A percentile compares a stretch with the other conserved stretches of the same genome.
These are phyloP conservation scores for Netta rufina DNA, from an alignment of 2,797 vertebrate genomes.

Conservation along the genomic window DNA sequence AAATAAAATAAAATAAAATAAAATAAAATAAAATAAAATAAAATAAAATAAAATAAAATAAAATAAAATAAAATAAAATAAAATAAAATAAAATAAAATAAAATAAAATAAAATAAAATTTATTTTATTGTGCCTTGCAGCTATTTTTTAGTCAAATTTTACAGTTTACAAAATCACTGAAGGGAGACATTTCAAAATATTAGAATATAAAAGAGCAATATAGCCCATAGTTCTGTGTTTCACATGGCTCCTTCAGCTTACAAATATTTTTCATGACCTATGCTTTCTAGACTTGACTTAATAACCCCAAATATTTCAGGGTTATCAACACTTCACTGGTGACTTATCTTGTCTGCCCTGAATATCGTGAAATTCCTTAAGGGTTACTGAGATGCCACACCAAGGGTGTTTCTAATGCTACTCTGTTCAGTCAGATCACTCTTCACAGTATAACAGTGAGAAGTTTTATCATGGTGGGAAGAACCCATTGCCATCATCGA, in stretches of 20 bases:
- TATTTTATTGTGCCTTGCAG: background rate
- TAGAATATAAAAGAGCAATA: background rate
- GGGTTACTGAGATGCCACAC: background rate
- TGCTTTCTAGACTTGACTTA: slow-evolving; percentile 46
- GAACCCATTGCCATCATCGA: background rate
- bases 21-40: background rate
- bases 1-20: background rate
- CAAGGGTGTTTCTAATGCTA: background rate
- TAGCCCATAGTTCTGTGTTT: background rate
- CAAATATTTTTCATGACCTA: background rate
- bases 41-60: no score
- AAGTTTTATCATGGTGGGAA: background rate
- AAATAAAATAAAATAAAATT: background rate
- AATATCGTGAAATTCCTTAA: slow-evolving; percentile 24
- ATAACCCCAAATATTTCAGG: slow-evolving; percentile 14
- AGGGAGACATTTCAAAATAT: background rate
- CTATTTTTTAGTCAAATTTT: background rate
- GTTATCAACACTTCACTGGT: background rate
- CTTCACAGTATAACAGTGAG: background rate
- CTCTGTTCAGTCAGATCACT: background rate
- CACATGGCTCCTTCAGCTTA: background rate
- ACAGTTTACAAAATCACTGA: background rate
- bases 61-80: background rate
- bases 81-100: background rate
- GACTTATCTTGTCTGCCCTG: slow-evolving; percentile 38